phyloP scores from a whole-genome alignment of 2,888 invertebrate species.

The Shargacucullia verbasci region DNA sequence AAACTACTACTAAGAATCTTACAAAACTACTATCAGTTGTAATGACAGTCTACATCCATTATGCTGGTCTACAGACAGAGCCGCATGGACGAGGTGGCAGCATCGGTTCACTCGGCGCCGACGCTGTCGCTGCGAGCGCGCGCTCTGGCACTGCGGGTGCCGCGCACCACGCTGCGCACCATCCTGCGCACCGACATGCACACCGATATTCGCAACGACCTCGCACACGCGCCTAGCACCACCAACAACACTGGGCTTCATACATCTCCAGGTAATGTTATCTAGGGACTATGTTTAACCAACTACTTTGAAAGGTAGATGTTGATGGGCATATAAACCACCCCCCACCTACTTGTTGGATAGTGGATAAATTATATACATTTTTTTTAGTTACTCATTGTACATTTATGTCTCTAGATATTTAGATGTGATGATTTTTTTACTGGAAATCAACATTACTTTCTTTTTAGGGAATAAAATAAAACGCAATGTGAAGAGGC shows the following conservation, averaged over 20 bases:
- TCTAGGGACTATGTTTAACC: too few relatives aligned
- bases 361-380: too few relatives aligned
- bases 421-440: too few relatives aligned
- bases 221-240: slow-evolving; percentile 27
- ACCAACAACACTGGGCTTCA: not conserved
- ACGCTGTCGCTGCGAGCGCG: slow-evolving; percentile 77
- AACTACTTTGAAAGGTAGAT: too few relatives aligned
- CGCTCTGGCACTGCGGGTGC: slow-evolving; percentile 72
- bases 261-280: too few relatives aligned
- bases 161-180: slow-evolving; percentile 76
- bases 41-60: not conserved
- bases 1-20: too few relatives aligned
- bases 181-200: slow-evolving; percentile 76
- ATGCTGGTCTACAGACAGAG: slow-evolving; percentile 46
- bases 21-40: too few relatives aligned
- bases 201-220: slow-evolving; percentile 74
- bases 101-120: slow-evolving; percentile 72
- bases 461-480: not conserved
- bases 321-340: too few relatives aligned
- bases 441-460: too few relatives aligned
- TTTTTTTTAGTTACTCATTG: too few relatives aligned
- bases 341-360: too few relatives aligned
- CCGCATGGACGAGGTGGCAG: slow-evolving; percentile 73
- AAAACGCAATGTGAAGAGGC: slow-evolving; percentile 20
- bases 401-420: too few relatives aligned